These are phyloP conservation scores for Phyto melanocephala DNA, from an alignment of 2,888 invertebrate genomes.

Conservation along the genomic window DNA sequence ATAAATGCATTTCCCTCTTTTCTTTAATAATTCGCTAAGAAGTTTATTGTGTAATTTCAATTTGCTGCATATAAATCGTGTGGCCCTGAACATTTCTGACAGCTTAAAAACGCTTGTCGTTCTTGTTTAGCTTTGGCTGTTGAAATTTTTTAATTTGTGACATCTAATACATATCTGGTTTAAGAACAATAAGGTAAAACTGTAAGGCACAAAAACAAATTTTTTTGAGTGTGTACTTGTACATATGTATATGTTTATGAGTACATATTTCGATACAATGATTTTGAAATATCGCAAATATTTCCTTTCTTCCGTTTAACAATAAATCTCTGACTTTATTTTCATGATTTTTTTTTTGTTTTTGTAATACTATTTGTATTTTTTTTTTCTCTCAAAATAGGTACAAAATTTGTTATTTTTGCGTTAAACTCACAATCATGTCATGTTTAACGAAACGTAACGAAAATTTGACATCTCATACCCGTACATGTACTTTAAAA, in stretches of 20 bases:
- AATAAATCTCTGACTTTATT: constrained; percentile 6
- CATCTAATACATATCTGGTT: no score
- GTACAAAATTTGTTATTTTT: neutral
- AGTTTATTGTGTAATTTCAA: no score
- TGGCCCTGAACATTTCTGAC: no score
- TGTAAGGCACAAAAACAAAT: no score
- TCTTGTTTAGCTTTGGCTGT: no score
- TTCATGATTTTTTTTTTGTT: neutral
- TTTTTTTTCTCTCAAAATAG: neutral
- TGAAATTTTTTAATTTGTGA: no score
- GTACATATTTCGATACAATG: neutral
- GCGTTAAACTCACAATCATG: constrained; percentile 15
- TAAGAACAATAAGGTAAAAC: no score
- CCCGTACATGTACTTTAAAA: neutral
- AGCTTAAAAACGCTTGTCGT: no score
- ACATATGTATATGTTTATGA: neutral
- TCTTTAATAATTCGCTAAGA: no score
- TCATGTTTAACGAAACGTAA: constrained; percentile 44
- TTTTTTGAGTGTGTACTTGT: neutral
- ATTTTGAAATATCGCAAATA: constrained; percentile 19
- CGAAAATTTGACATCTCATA: constrained; percentile 40
- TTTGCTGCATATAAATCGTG: no score
- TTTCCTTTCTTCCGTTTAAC: neutral
- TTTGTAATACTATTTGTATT: constrained; percentile 4
- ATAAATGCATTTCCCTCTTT: no score